Percentiles rank a stretch among this genome's conserved stretches.
Evolutionary conservation across 1,140 invertebrate genomes (phyloP).

Genomic region (Formica selysi): DNA sequence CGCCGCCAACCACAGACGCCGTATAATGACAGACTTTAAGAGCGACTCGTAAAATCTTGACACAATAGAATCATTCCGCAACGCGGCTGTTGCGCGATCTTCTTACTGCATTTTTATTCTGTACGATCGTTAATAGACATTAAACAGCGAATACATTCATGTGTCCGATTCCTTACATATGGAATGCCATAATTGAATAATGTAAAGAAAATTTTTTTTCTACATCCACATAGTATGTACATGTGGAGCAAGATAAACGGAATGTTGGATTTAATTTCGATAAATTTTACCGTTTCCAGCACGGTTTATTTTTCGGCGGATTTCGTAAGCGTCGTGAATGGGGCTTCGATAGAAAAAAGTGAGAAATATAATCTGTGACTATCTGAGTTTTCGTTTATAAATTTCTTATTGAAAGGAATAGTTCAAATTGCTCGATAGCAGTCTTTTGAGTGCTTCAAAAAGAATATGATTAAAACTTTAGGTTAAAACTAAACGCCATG

Average conservation of each 20-base stretch:
- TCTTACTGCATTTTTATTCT: not conserved
- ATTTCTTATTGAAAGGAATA: not conserved
- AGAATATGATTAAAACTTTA: not conserved
- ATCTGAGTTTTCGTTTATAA: not conserved
- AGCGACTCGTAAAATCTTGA: slow-evolving; percentile 84
- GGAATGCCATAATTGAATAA: not conserved
- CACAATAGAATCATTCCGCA: slow-evolving; percentile 83
- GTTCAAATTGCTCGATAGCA: not conserved
- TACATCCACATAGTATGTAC: not conserved
- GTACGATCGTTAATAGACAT: not conserved
- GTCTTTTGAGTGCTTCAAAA: not conserved
- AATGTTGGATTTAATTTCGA: slow-evolving; percentile 16
- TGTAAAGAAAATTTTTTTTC: not conserved
- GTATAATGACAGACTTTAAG: slow-evolving; percentile 84
- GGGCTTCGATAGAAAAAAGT: no score
- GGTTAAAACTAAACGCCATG: not conserved
- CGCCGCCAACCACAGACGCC: slow-evolving; percentile 72
- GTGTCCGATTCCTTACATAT: not conserved
- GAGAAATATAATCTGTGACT: not conserved
- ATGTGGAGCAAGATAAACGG: no score
- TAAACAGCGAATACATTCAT: not conserved
- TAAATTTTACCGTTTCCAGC: not conserved
- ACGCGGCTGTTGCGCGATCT: slow-evolving; percentile 32
- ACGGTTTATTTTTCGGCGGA: not conserved
- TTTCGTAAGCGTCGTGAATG: not conserved